Evolutionary conservation across 1,140 invertebrate genomes (phyloP).

Genomic region (Drosophila sproati): DNA sequence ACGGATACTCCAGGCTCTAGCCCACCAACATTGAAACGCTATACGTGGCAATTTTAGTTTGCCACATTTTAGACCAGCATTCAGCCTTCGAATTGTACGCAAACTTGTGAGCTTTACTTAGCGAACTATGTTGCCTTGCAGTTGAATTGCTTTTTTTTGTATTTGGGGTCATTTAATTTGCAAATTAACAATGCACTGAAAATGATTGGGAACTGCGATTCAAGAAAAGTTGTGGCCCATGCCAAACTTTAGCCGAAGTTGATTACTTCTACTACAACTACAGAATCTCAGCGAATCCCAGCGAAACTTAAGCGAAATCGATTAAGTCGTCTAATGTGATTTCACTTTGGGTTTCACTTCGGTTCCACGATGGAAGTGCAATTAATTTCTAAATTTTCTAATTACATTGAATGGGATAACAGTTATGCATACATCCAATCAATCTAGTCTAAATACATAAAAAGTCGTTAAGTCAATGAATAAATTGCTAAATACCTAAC

Average conservation of each 20-base stretch:
- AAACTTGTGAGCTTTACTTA: conserved; percentile 19
- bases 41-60: not conserved
- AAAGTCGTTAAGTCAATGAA: not conserved
- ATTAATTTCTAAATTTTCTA: not conserved
- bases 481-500: not conserved
- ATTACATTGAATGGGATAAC: not conserved
- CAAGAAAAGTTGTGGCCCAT: not conserved
- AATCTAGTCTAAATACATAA: not conserved
- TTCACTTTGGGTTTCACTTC: not conserved
- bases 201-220: not conserved
- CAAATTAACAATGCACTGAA: conserved; percentile 24
- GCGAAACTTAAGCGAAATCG: not conserved
- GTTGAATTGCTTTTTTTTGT: conserved; percentile 12
- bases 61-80: too few relatives aligned
- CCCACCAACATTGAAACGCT: not conserved
- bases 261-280: not conserved
- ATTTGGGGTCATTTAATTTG: conserved; percentile 17
- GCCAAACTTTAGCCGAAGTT: not conserved
- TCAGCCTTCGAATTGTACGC: not conserved
- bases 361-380: not conserved
- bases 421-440: not conserved
- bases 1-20: not conserved
- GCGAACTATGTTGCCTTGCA: conserved; percentile 5
- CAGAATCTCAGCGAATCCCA: not conserved
- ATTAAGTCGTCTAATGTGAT: not conserved